Evolutionary conservation across 1,140 invertebrate species (phyloP).

Genomic region (Alviniconcha marisindica): DNA sequence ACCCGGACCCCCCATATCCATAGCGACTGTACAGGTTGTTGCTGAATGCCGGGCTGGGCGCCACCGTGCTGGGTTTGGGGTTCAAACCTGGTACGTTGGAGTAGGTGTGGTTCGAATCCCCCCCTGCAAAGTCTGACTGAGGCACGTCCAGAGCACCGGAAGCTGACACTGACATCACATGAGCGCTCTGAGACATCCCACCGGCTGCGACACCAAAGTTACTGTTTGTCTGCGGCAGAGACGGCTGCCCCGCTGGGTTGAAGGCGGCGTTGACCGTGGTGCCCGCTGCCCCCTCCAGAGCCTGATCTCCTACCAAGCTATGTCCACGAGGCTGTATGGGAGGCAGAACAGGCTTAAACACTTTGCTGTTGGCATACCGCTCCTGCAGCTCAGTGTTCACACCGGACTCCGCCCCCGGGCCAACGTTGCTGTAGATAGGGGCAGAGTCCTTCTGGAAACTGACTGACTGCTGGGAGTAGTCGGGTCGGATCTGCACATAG

Average conservation of each 20-base stretch:
- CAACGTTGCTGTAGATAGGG: background rate
- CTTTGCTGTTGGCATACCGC: slow-evolving; percentile 28
- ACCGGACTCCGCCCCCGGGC: background rate
- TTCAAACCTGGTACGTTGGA: slow-evolving; percentile 36
- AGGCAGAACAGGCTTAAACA: slow-evolving; percentile 47
- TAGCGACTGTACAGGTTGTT: slow-evolving; percentile 45
- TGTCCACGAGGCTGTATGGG: slow-evolving; percentile 26
- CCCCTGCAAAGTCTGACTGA: background rate
- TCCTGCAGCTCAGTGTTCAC: slow-evolving; percentile 12
- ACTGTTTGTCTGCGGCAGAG: background rate
- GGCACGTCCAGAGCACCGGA: background rate
- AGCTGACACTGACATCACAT: background rate
- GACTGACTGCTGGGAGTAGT: slow-evolving; percentile 36
- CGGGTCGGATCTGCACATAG: slow-evolving; percentile 45
- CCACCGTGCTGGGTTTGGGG: background rate
- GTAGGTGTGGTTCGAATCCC: background rate
- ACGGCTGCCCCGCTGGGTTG: background rate
- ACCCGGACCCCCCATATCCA: background rate
- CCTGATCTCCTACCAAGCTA: background rate
- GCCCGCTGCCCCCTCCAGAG: background rate
- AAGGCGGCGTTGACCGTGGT: background rate
- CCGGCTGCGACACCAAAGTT: too few relatives aligned
- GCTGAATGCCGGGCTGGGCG: background rate
- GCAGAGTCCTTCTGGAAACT: background rate
- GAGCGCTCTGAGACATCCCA: slow-evolving; percentile 23